Evolutionary conservation across 1,140 invertebrate species (phyloP).

Genomic region (Chironomus tepperi): DNA sequence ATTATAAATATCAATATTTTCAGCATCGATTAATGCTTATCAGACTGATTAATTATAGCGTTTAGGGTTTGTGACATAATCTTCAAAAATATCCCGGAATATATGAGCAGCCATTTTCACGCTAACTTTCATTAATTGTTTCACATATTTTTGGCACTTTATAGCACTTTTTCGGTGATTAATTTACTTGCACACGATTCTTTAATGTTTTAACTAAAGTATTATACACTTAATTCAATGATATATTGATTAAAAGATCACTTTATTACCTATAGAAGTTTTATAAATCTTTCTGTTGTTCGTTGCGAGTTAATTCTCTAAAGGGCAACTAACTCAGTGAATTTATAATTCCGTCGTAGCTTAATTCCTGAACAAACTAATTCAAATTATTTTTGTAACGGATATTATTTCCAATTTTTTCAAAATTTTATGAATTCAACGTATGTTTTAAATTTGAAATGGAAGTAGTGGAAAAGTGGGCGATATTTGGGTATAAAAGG

Average conservation of each 20-base stretch:
- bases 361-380: no score
- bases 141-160: background rate
- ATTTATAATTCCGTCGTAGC: no score
- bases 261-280: background rate
- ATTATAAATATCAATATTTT: background rate
- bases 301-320: background rate
- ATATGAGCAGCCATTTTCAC: background rate
- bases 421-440: no score
- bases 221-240: background rate
- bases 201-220: background rate
- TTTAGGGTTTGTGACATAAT: background rate
- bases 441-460: no score
- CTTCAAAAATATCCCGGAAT: background rate
- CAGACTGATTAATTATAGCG: background rate
- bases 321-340: background rate
- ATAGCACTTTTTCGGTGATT: background rate
- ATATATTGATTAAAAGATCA: background rate
- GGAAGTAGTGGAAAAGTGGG: no score
- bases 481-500: no score
- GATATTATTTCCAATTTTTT: no score
- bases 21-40: background rate
- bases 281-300: background rate
- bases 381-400: no score
- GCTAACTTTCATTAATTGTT: constrained; percentile 13
- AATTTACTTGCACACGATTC: background rate